Conservation (phyloP, 2,888 invertebrate genomes). For the Aporophyla lueneburgensis region DNA sequence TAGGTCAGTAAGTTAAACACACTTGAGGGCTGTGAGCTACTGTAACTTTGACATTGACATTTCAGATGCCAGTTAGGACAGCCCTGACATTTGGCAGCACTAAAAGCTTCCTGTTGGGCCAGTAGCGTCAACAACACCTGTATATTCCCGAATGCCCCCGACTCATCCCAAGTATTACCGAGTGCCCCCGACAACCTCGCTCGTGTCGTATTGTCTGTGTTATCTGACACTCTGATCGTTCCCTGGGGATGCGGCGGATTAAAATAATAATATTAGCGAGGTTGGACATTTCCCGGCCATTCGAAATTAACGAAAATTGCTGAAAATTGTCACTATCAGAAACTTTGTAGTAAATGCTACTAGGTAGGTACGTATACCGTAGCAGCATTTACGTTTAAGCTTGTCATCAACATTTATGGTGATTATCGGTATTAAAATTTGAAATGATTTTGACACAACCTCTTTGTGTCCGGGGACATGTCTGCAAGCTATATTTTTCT, state of each 20-base stretch:
- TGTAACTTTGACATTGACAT: constrained; percentile 13
- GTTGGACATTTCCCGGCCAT: constrained; percentile 15
- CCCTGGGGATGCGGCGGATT: constrained; percentile 27
- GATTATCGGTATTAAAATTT: neutral
- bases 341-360: neutral
- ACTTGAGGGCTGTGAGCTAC: neutral
- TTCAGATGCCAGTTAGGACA: constrained; percentile 10
- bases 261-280: constrained; percentile 37
- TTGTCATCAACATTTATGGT: neutral
- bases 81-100: constrained; percentile 22
- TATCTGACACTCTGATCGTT: constrained; percentile 26
- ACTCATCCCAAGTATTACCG: neutral
- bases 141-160: neutral
- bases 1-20: neutral
- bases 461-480: neutral
- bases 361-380: neutral
- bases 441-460: neutral
- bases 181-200: neutral
- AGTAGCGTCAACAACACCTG: constrained; percentile 29
- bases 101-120: constrained; percentile 41
- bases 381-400: too few relatives aligned
- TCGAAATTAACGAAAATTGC: constrained; percentile 24
- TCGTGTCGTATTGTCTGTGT: constrained; percentile 5
- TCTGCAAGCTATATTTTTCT: neutral
- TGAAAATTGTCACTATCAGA: constrained; percentile 16